Evolutionary conservation across 2,888 invertebrate species (phyloP), one percentile per base, ranked within the genome.

Genomic region (Ectemnius continuus): DNA sequence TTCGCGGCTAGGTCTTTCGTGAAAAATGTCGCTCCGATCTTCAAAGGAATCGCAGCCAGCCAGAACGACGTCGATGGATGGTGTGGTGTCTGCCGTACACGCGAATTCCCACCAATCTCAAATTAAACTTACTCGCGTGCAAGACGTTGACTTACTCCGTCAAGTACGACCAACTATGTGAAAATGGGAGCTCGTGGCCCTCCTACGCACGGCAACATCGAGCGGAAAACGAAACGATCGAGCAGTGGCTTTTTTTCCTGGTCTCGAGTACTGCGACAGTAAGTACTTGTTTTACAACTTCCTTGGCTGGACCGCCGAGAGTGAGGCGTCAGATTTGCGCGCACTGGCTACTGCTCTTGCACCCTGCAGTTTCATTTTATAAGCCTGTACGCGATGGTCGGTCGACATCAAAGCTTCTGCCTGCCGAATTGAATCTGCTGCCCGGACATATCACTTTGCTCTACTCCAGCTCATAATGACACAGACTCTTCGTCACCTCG

Each of bases 51-150:
- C 70, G 47, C 57, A 16, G 61, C 72, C 36, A 36, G 36, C 8
- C 36, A 36, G 6, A 6, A 11, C n/a, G 77, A 80, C 73, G 82
- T 78, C 82, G 81, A 82, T 75, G 78, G 78, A 82, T 77, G 66
- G 71, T 61, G 36, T 77, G 66, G 71, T 61, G 36, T 36, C 36
- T 36, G 36, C 73, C 65, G 57, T 63, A 63, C 76, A 69, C 72
- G 70, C 73, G 79, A 76, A 81, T 57, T 61, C 61, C 67, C 70
- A 62, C 75, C 67, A 57, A 70, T 78, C 64, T 75, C 62, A 74
- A 83, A 83, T 83, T 80, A 82, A 82, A 82, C 70, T 75, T 67
- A 36, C 36, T 36, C 60, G 73, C 63, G 73, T 36, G 75, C 74
- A 70, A n/a, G n/a, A n/a, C n/a, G n/a, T n/a, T n/a, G n/a, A n/a